A percentile compares a stretch with the other conserved stretches of the same genome.
Evolutionary conservation across 2,888 invertebrate species (phyloP).

Genomic region (Brachylomia viminalis): DNA sequence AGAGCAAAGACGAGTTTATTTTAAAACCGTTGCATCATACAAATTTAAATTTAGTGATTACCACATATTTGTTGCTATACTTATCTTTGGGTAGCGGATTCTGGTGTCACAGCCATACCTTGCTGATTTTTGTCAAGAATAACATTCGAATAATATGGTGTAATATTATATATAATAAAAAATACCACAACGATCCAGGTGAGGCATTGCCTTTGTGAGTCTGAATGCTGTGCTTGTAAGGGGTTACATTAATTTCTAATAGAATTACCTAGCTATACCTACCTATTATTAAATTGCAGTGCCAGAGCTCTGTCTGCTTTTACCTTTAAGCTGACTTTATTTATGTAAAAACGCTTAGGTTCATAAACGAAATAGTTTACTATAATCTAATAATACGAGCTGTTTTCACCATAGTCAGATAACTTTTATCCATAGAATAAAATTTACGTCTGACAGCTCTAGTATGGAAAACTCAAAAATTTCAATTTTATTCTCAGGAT

Average conservation of each 20-base stretch:
- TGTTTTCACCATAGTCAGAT: no score
- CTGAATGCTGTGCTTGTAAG: neutral
- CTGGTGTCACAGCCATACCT: no score
- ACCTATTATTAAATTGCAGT: neutral
- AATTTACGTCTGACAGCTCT: no score
- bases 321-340: neutral
- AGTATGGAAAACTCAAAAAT: no score
- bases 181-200: neutral
- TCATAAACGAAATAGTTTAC: neutral
- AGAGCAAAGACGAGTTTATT: constrained; percentile 7
- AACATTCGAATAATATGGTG: no score
- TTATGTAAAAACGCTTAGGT: neutral
- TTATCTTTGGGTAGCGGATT: neutral
- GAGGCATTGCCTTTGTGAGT: neutral
- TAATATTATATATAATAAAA: no score
- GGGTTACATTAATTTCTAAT: neutral
- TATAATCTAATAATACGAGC: neutral
- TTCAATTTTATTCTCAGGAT: no score
- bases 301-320: neutral
- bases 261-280: neutral
- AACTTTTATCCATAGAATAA: no score
- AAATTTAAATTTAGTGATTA: neutral
- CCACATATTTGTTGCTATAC: neutral
- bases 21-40: constrained; percentile 5
- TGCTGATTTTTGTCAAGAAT: no score